Evolutionary conservation across 2,797 vertebrate genomes (phyloP).

Genomic region (Todus mexicanus): DNA sequence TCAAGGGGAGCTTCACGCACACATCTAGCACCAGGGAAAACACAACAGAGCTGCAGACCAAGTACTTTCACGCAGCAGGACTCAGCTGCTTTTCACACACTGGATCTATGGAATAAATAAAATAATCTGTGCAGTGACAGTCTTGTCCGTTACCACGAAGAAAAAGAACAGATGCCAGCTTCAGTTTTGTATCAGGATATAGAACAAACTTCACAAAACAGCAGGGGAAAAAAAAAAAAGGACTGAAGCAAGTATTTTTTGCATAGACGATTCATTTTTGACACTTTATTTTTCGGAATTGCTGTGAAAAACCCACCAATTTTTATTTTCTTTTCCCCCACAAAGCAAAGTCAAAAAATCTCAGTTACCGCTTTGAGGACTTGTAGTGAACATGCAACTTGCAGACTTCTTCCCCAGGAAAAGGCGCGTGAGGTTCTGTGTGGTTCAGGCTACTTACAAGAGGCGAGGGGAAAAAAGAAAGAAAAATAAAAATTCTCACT

Average conservation of each 20-base stretch:
- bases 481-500: background rate
- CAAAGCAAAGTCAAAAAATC: background rate
- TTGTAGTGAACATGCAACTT: background rate
- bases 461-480: no score
- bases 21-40: background rate
- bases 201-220: background rate
- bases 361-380: background rate
- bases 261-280: background rate
- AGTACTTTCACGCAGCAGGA: background rate
- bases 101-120: background rate
- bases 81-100: background rate
- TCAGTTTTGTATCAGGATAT: background rate
- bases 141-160: background rate
- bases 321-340: no score
- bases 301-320: background rate
- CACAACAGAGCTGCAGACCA: background rate
- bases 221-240: background rate
- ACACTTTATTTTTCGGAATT: conserved; percentile 10
- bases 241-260: background rate
- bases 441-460: background rate
- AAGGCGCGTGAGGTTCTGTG: accelerated
- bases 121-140: background rate
- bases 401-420: background rate
- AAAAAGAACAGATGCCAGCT: background rate
- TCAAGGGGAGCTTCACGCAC: background rate